A percentile compares a stretch with the other conserved stretches of the same genome.
These are phyloP conservation scores for Delia radicum DNA, from an alignment of 1,140 invertebrate genomes.

Conservation along the genomic window DNA sequence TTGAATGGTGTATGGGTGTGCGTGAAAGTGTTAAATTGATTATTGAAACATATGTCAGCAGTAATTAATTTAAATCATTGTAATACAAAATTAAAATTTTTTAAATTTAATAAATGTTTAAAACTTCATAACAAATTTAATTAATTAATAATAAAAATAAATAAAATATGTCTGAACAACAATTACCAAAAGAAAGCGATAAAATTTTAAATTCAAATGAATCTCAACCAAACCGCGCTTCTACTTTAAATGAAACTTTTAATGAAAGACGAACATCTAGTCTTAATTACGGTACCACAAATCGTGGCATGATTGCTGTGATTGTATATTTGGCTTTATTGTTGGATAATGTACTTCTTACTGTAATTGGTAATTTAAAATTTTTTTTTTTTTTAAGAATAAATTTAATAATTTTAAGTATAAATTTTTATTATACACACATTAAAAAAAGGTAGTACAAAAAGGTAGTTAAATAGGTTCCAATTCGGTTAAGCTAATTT, in stretches of 20 bases:
- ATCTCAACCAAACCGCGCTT: not conserved
- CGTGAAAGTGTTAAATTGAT: no score
- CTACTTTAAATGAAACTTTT: conserved; percentile 5
- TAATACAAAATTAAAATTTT: not conserved
- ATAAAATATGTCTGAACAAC: conserved; percentile 18
- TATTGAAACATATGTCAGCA: conserved; percentile 8
- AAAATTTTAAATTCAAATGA: not conserved
- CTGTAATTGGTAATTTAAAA: conserved; percentile 79
- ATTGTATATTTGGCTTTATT: conserved; percentile 70
- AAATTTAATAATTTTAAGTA: no score
- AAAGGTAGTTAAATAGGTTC: no score
- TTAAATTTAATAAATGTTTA: not conserved
- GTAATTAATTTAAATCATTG: not conserved
- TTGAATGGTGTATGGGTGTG: not conserved
- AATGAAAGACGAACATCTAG: conserved; percentile 18
- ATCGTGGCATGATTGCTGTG: conserved; percentile 56
- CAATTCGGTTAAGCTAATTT: no score
- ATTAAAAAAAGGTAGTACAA: no score
- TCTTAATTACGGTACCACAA: conserved; percentile 32
- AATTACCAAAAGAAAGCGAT: not conserved
- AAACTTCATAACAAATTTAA: no score
- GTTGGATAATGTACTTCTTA: conserved; percentile 75
- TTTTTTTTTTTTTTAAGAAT: no score
- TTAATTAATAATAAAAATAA: not conserved
- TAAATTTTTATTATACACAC: not conserved